phyloP scores from a whole-genome alignment of 1,140 invertebrate genomes.

The Caenorhabditis inopinata region DNA sequence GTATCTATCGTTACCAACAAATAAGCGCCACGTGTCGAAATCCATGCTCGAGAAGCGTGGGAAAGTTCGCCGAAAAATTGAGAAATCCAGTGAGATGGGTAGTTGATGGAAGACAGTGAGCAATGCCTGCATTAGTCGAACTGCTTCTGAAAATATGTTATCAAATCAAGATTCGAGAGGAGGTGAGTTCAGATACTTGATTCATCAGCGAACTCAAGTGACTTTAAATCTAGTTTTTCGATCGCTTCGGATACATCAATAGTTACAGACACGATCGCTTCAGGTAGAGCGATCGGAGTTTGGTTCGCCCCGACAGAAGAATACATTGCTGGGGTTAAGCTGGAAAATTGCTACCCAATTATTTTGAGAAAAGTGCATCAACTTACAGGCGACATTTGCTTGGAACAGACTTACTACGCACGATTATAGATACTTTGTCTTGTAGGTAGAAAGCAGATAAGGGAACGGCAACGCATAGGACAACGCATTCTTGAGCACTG shows the following conservation, averaged over 20 bases:
- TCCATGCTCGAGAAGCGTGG: not conserved
- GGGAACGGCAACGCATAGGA: not conserved
- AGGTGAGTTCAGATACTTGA: not conserved
- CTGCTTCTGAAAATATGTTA: not conserved
- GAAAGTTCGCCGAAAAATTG: not conserved
- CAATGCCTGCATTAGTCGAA: not conserved
- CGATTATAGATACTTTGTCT: not conserved
- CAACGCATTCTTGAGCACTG: no score
- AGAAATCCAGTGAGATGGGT: not conserved
- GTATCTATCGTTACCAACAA: not conserved
- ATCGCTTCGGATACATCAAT: not conserved
- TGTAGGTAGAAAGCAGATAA: not conserved
- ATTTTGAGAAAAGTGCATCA: not conserved
- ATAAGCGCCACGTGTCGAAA: slow-evolving; percentile 15
- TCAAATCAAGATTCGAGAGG: not conserved
- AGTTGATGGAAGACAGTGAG: not conserved
- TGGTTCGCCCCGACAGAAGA: no score
- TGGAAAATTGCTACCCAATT: not conserved
- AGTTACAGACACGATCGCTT: not conserved
- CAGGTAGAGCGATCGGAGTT: not conserved
- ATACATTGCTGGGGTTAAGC: no score
- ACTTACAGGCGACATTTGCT: not conserved
- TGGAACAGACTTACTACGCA: not conserved
- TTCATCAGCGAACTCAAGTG: not conserved
- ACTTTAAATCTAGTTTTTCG: not conserved